These are phyloP conservation scores for Babyrousa celebensis DNA, from an alignment of 2,797 vertebrate species.

Conservation along the genomic window DNA sequence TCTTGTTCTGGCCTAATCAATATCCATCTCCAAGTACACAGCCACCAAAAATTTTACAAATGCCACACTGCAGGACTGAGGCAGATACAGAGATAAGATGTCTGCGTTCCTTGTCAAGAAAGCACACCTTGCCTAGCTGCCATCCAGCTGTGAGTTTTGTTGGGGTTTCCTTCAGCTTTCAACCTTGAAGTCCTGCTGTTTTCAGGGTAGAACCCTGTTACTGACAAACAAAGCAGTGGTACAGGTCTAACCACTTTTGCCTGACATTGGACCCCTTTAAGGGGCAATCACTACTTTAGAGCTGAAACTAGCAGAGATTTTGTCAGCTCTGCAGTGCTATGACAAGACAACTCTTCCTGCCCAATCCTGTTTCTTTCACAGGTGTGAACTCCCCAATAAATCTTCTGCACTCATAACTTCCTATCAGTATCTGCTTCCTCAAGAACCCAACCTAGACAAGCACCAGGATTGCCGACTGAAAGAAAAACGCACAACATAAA, in stretches of 20 bases:
- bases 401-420: not conserved
- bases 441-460: conserved; percentile 20
- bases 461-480: not conserved
- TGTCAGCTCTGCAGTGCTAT: not conserved
- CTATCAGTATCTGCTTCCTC: not conserved
- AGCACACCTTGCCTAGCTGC: not conserved
- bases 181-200: not conserved
- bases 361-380: not conserved
- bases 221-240: not conserved
- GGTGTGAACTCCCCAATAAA: not conserved
- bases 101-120: conserved; percentile 20
- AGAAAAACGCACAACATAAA: not conserved
- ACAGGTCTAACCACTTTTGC: not conserved
- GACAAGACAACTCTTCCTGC: not conserved
- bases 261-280: not conserved
- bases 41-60: not conserved
- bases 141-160: conserved; percentile 3
- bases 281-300: not conserved
- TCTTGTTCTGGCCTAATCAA: not conserved
- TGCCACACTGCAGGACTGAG: not conserved
- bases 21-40: conserved; percentile 33
- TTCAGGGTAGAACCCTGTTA: not conserved
- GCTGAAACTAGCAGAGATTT: conserved; percentile 26
- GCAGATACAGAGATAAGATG: not conserved
- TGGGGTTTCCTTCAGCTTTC: not conserved